Base-by-base conservation (phyloP, 1,140 invertebrate genomes). In the Caerostris darwini region DNA sequence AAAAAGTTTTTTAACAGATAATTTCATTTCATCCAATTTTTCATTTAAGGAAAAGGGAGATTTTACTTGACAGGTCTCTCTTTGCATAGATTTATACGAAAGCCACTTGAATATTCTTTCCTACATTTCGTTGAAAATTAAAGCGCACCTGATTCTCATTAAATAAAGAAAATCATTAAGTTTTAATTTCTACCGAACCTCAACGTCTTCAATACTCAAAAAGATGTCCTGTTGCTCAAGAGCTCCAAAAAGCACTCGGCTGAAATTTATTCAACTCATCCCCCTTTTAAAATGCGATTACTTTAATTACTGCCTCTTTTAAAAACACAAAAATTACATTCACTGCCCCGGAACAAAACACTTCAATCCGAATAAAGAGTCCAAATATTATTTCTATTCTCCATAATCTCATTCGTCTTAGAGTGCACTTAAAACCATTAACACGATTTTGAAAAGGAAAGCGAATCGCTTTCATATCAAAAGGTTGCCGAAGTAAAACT, bases 291-390 rank as follows among this genome's bases (percentile, higher is more conserved):
- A 77, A 77, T 12, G 34, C 69, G 34, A 77, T 77, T 53, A 53
- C 69, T 77, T 77, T 77, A 77, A 77, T 77, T 77, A 77, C 69
- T 77, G 69, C n/a, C n/a, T n/a, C n/a, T 77, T 77, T 77, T 77
- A 77, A 77, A 77, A 77, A 77, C 34, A 77, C 10, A 77, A 50
- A 77, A 77, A 77, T 77, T n/a, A 12, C 69, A 50, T 77, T 53
- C 69, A 50, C 19, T 71, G 69, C 69, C 69, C 3, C 69, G 50
- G 69, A 77, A 77, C 69, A 77, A 77, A 77, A 77, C 69, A 77
- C 69, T 77, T 77, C 69, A 77, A 50, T 53, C n/a, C 34, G 34
- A 77, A 77, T 77, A 77, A 77, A 77, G 69, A 8, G 61, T n/a
- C 19, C 69, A 77, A 77, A 77, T 77, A 77, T 77, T 77, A 77